Evolutionary conservation across 2,888 invertebrate species (phyloP).

Genomic region (Eupelmus urozonus): DNA sequence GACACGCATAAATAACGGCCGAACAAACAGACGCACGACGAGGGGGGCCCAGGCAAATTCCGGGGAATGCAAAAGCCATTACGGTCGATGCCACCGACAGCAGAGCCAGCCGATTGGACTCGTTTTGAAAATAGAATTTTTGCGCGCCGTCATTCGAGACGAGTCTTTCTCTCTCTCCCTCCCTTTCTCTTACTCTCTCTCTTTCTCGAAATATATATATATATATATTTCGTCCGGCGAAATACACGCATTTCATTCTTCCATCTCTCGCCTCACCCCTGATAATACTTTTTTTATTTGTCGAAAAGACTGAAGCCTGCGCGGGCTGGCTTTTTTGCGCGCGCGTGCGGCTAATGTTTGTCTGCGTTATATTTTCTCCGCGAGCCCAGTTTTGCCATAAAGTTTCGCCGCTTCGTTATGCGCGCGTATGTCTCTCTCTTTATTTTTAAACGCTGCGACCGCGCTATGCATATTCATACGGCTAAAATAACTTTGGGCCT

Average conservation of each 20-base stretch:
- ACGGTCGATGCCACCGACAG: constrained; percentile 25
- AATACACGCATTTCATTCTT: no score
- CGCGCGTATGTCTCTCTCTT: constrained; percentile 21
- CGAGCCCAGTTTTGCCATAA: constrained; percentile 17
- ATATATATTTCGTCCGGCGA: constrained; percentile 17
- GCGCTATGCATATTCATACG: constrained; percentile 45
- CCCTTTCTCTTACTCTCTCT: not conserved
- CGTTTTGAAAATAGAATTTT: constrained; percentile 49
- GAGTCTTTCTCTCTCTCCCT: not conserved
- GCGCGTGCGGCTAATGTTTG: not conserved
- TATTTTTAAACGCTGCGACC: constrained; percentile 44
- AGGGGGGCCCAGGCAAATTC: not conserved
- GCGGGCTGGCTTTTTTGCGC: constrained; percentile 10
- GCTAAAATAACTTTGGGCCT: constrained; percentile 29
- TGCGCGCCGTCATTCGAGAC: constrained; percentile 36
- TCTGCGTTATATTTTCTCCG: constrained; percentile 22
- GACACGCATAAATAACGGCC: not conserved
- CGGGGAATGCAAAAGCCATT: constrained; percentile 43
- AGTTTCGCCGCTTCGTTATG: constrained; percentile 35
- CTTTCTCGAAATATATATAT: no score
- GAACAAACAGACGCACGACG: constrained; percentile 1
- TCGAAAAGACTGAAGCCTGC: no score
- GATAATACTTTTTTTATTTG: constrained; percentile 4
- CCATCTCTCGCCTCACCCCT: not conserved
- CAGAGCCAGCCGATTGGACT: not conserved